Evolutionary conservation across 2,888 invertebrate species (phyloP).

Genomic region (Cephus spinipes): DNA sequence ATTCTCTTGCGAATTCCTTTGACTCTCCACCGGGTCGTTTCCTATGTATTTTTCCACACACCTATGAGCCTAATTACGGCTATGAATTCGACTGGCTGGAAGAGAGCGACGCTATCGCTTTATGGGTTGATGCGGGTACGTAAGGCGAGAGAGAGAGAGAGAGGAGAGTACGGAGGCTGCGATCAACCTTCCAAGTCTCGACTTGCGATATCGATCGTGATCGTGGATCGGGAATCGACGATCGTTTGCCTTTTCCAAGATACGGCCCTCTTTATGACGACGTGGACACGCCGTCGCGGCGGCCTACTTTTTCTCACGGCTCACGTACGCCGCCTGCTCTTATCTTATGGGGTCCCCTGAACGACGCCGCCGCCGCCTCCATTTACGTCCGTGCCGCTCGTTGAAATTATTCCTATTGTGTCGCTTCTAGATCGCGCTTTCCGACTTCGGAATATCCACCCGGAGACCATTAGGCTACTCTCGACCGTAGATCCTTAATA

Average conservation of each 20-base stretch:
- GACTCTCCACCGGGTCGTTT: neutral
- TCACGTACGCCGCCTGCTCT: constrained; percentile 16
- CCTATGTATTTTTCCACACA: neutral
- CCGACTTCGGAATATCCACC: neutral
- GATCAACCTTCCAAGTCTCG: neutral
- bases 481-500: neutral
- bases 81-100: neutral
- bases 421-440: constrained; percentile 14
- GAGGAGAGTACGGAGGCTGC: neutral
- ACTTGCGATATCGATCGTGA: constrained; percentile 5
- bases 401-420: constrained; percentile 28
- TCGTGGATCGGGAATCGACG: constrained; percentile 27
- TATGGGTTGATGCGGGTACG: neutral
- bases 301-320: constrained; percentile 45
- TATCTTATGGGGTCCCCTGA: constrained; percentile 36
- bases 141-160: neutral
- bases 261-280: constrained; percentile 10
- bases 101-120: neutral
- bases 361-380: neutral
- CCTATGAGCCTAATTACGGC: neutral
- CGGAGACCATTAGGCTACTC: neutral
- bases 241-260: constrained; percentile 38
- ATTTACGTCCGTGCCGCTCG: neutral
- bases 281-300: constrained; percentile 11
- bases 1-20: neutral